Base-by-base conservation (phyloP, 2,113 vertebrate genomes). In the Naja naja region DNA sequence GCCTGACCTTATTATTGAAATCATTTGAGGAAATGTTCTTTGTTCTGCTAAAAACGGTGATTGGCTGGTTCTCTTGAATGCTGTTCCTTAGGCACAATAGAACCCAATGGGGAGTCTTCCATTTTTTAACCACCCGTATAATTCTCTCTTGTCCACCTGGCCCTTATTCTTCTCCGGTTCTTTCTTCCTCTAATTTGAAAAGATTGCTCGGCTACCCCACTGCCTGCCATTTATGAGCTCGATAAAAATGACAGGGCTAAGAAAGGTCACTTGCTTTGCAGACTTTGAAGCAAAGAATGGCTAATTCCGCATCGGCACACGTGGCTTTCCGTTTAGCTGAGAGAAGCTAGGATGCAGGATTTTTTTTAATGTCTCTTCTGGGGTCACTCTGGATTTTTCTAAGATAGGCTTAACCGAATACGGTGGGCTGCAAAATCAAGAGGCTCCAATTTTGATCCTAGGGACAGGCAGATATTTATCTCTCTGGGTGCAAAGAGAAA, bases 141-240 rank as follows among this genome's bases (percentile, higher is more conserved):
- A 96, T 96, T 95, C 93, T 89, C 6, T 0, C 20, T 2, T 87
- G 95, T 74, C 94, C 86, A 25, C 88, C 92, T 93, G 93, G 94
- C 95, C 94, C 95, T 95, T 95, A 92, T 96, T 58, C 96, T 85
- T 93, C 96, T 94, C 90, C 22, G 8, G 93, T 60, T 60, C 39
- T 3, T 94, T 86, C 27, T 88, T 95, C 89, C 92, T 94, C 95
- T 95, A 95, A 89, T 96, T 96, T 97, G 94, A 94, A 95, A 95
- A 95, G 93, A 95, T 96, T 96, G 58, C 91, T 94, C 74, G 95
- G 95, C 93, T 96, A 96, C 96, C 92, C 97, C 91, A 94, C 93
- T 89, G 93, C 69, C 96, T 91, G 5, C 87, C 90, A 95, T 96
- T 96, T 95, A 94, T 85, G 93, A 94, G 93, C 90, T 90, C 92